These are phyloP conservation scores for Teleiodes luculella DNA, from an alignment of 2,888 invertebrate species.

Conservation along the genomic window DNA sequence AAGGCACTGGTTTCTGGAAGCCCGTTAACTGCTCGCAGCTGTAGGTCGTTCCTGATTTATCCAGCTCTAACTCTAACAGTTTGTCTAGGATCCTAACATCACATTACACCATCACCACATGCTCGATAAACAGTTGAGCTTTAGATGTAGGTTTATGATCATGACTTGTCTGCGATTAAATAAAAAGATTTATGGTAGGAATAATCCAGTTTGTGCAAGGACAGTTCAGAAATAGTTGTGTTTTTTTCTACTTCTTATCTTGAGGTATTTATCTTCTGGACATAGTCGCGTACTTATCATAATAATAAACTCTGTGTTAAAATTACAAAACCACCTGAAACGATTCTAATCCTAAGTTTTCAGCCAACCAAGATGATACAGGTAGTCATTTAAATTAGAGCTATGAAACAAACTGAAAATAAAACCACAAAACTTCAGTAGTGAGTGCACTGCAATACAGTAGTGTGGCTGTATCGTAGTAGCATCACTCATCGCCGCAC, in stretches of 20 bases:
- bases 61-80: background rate
- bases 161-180: conserved; percentile 7
- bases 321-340: too few relatives aligned
- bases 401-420: too few relatives aligned
- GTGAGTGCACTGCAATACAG: background rate
- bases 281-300: too few relatives aligned
- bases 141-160: conserved; percentile 6
- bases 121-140: conserved; percentile 22
- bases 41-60: conserved; percentile 46
- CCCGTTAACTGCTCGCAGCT: conserved; percentile 51
- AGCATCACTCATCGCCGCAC: conserved; percentile 46
- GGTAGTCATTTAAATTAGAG: too few relatives aligned
- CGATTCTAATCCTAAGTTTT: too few relatives aligned
- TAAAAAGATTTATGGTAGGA: background rate
- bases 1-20: conserved; percentile 62
- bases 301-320: too few relatives aligned
- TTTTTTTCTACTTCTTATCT: too few relatives aligned
- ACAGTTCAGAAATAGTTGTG: too few relatives aligned
- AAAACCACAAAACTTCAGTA: background rate
- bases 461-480: conserved; percentile 11
- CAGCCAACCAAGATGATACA: too few relatives aligned
- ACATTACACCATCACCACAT: conserved; percentile 1
- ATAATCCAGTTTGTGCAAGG: background rate
- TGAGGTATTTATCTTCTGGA: too few relatives aligned
- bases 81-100: background rate